Conservation (phyloP, 2,888 invertebrate species). For the Acronicta leporina region DNA sequence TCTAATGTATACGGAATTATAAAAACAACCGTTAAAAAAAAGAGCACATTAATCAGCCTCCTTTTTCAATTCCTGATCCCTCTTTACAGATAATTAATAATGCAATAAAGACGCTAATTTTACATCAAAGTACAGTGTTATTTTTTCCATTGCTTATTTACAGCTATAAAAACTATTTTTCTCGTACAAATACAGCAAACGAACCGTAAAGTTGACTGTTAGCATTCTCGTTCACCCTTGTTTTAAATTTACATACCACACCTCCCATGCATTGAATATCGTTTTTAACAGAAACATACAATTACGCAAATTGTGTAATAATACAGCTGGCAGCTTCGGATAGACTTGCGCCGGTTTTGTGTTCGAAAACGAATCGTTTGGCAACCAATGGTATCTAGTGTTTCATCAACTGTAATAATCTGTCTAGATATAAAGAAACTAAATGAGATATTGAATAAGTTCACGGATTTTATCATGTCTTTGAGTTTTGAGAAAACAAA, state of each 20-base stretch:
- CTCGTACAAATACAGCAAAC: conserved; percentile 51
- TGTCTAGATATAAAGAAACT: too few species aligned
- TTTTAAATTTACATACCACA: conserved; percentile 75
- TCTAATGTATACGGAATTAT: conserved; percentile 1
- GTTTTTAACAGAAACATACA: conserved; percentile 69
- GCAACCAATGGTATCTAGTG: background rate
- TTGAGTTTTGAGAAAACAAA: too few species aligned
- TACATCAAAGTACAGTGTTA: conserved; percentile 56
- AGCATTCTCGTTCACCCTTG: conserved; percentile 62
- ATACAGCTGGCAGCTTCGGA: conserved; percentile 65
- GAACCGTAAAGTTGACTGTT: conserved; percentile 55
- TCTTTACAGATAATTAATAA: conserved; percentile 51
- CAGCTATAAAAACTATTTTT: conserved; percentile 64
- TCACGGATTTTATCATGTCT: too few species aligned
- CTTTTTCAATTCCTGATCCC: conserved; percentile 44
- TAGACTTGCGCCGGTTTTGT: conserved; percentile 24
- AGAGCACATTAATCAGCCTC: conserved; percentile 32
- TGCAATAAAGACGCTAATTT: conserved; percentile 48
- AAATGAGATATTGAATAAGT: too few species aligned
- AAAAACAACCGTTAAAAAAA: conserved; percentile 13
- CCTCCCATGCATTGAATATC: conserved; percentile 63
- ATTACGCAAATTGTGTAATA: conserved; percentile 81
- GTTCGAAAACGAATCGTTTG: background rate
- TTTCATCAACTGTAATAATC: too few species aligned
- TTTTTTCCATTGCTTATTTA: conserved; percentile 64